Conservation (phyloP, 2,797 vertebrate species). For the Phataginus tricuspis region DNA sequence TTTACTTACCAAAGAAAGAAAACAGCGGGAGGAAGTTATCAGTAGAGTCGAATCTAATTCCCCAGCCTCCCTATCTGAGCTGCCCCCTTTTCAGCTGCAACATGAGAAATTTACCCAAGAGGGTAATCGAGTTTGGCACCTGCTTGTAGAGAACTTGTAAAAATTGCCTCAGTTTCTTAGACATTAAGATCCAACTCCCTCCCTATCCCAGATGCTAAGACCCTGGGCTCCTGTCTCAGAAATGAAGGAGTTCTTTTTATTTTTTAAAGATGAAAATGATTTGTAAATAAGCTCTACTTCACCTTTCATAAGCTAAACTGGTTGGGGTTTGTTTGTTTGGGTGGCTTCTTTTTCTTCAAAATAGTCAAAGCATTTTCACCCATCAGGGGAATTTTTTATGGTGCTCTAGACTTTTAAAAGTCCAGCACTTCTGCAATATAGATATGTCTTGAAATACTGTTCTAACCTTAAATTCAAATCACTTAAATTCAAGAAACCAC, state of each 20-base stretch:
- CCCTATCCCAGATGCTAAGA: neutral
- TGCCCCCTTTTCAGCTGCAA: constrained; percentile 71
- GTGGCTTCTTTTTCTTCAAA: neutral
- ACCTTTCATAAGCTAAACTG: neutral
- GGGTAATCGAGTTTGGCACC: constrained; percentile 71
- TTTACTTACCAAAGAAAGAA: constrained; percentile 68
- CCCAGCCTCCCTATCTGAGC: constrained; percentile 60
- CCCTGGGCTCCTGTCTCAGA: constrained; percentile 4
- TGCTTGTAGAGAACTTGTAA: constrained; percentile 70
- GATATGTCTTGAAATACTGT: constrained; percentile 45
- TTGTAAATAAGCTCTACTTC: neutral
- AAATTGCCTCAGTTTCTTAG: constrained; percentile 48
- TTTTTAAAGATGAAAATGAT: constrained; percentile 48
- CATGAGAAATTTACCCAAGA: constrained; percentile 64
- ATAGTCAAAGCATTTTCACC: neutral
- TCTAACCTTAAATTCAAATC: constrained; percentile 57
- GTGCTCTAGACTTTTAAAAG: neutral
- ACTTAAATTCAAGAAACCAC: constrained; percentile 45
- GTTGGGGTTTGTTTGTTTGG: constrained; percentile 32
- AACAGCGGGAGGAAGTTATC: constrained; percentile 62
- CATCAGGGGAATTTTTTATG: constrained; percentile 17
- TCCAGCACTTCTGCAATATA: neutral
- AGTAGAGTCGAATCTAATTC: constrained; percentile 56
- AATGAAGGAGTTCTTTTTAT: neutral
- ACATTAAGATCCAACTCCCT: neutral